Conservation (phyloP, 2,888 invertebrate genomes). For the Diaperis boleti region DNA sequence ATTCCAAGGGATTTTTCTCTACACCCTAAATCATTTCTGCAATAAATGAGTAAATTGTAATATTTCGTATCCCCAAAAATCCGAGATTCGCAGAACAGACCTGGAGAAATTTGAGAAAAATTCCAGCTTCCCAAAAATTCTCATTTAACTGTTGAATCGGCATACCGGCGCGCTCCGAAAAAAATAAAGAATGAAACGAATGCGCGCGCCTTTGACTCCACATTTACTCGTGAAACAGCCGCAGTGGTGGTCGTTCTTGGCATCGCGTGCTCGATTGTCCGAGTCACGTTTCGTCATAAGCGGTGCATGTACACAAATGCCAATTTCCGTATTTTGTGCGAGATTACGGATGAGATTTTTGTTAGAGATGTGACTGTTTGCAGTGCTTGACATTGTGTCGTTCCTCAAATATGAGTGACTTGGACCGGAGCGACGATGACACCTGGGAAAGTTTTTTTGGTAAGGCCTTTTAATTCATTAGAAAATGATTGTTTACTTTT, state of each 20-base stretch:
- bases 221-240: constrained; percentile 26
- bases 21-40: too few species aligned
- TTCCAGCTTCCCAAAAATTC: background rate
- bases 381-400: constrained; percentile 32
- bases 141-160: background rate
- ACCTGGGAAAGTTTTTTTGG: constrained; percentile 65
- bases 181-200: constrained; percentile 20
- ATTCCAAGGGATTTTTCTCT: too few species aligned
- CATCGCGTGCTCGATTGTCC: constrained; percentile 27
- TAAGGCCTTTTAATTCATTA: constrained; percentile 37
- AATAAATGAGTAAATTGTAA: too few species aligned
- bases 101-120: background rate
- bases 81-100: too few species aligned
- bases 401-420: constrained; percentile 59
- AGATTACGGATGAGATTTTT: constrained; percentile 10
- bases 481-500: background rate
- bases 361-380: constrained; percentile 37
- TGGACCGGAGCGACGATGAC: constrained; percentile 59
- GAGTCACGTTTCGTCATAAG: constrained; percentile 28
- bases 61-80: too few species aligned
- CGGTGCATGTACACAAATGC: constrained; percentile 18
- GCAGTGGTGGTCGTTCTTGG: constrained; percentile 25
- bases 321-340: constrained; percentile 11
- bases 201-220: constrained; percentile 34
- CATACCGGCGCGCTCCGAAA: background rate